These are phyloP conservation scores for Drosophila vallismaia DNA, from an alignment of 2,888 invertebrate genomes.

Conservation along the genomic window DNA sequence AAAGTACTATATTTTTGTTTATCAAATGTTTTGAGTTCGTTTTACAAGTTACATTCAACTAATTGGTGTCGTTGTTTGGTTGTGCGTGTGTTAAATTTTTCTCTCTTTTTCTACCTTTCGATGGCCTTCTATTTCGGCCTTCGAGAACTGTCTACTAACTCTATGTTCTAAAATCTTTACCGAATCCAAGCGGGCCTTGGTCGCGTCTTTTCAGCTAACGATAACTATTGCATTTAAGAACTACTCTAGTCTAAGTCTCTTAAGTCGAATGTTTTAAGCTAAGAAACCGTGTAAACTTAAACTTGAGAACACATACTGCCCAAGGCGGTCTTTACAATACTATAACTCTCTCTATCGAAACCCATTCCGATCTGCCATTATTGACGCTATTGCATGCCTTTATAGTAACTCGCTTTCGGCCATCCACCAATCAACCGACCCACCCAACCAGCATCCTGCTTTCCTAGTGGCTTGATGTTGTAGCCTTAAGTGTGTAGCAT, in stretches of 20 bases:
- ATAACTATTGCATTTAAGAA: conserved; percentile 61
- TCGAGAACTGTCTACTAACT: conserved; percentile 45
- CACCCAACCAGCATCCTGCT: conserved; percentile 17
- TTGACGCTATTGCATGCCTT: conserved; percentile 58
- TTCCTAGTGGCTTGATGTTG: conserved; percentile 41
- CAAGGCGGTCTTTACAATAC: conserved; percentile 21
- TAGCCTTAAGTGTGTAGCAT: conserved; percentile 62
- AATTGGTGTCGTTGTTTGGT: conserved; percentile 74
- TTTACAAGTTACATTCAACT: conserved; percentile 34
- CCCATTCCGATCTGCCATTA: conserved; percentile 20
- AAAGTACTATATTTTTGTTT: conserved; percentile 38
- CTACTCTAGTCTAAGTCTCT: conserved; percentile 57
- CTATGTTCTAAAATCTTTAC: conserved; percentile 42
- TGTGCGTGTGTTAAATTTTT: conserved; percentile 79
- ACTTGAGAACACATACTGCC: conserved; percentile 74
- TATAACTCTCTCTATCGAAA: conserved; percentile 23
- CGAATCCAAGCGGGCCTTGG: conserved; percentile 14
- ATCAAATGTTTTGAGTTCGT: conserved; percentile 30
- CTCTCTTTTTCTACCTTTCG: conserved; percentile 54
- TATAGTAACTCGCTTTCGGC: conserved; percentile 30
- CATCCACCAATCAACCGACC: conserved; percentile 2
- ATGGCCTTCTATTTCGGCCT: conserved; percentile 24
- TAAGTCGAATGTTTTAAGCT: conserved; percentile 54
- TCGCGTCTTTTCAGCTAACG: conserved; percentile 46
- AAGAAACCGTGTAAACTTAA: conserved; percentile 64